A percentile compares a stretch with the other conserved stretches of the same genome.
phyloP scores from a whole-genome alignment of 2,888 invertebrate genomes.

The Athalia cordata region DNA sequence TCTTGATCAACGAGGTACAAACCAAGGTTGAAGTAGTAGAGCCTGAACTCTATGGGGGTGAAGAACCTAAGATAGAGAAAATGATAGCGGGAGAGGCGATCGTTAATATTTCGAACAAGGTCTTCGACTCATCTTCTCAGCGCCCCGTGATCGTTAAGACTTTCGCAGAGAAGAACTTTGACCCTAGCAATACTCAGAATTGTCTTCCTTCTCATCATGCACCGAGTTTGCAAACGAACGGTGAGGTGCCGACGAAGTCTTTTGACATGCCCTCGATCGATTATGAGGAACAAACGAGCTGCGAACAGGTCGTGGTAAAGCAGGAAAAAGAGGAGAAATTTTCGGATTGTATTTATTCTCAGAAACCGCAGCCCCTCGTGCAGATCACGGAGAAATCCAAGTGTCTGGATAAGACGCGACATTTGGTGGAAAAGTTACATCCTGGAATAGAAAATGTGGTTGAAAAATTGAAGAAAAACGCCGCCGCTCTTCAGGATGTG shows the following conservation, averaged over 20 bases:
- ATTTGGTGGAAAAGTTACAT: slow-evolving; percentile 61
- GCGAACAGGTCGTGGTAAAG: slow-evolving; percentile 57
- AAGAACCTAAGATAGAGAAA: slow-evolving; percentile 20
- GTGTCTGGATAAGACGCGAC: slow-evolving; percentile 52
- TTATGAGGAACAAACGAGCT: slow-evolving; percentile 63
- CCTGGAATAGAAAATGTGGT: slow-evolving; percentile 69
- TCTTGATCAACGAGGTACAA: not conserved
- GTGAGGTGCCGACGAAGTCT: slow-evolving; percentile 54
- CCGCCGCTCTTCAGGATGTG: slow-evolving; percentile 56
- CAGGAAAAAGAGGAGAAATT: slow-evolving; percentile 57
- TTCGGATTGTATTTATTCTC: slow-evolving; percentile 38
- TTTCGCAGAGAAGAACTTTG: not conserved
- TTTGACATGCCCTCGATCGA: slow-evolving; percentile 70
- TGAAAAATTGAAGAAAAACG: slow-evolving; percentile 69
- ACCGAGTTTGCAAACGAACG: not conserved
- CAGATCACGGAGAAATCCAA: slow-evolving; percentile 48
- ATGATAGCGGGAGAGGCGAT: not conserved
- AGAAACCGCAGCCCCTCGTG: slow-evolving; percentile 16
- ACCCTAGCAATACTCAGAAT: not conserved
- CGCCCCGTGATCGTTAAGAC: not conserved
- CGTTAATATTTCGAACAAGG: not conserved
- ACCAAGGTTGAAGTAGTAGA: slow-evolving; percentile 28
- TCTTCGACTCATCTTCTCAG: not conserved
- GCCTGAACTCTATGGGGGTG: not conserved
- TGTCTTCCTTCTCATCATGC: slow-evolving; percentile 1